Evolutionary conservation across 2,888 invertebrate genomes (phyloP).

Genomic region (Siphonodentalium dalli): DNA sequence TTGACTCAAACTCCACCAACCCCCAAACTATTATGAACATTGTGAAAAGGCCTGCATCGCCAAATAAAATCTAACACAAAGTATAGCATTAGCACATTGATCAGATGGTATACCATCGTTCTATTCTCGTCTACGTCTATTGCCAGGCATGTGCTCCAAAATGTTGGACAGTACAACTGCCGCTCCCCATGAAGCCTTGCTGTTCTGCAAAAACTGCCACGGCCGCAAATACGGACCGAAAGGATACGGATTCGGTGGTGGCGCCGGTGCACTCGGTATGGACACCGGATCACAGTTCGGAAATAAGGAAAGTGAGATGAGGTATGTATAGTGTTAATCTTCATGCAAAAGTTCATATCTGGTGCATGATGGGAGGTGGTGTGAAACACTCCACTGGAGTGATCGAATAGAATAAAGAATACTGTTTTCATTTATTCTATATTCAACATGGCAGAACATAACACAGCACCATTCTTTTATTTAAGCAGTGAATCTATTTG

Average conservation of each 20-base stretch:
- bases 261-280: constrained; percentile 74
- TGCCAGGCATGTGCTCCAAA: constrained; percentile 84
- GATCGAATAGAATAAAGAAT: no score
- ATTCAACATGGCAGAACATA: no score
- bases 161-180: constrained; percentile 95
- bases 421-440: no score
- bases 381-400: not conserved
- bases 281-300: constrained; percentile 74
- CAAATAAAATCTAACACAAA: no score
- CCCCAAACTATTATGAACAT: no score
- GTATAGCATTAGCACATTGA: no score
- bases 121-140: no score
- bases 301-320: constrained; percentile 49
- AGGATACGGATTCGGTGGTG: constrained; percentile 94
- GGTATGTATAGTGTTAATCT: constrained; percentile 28
- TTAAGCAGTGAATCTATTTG: not conserved
- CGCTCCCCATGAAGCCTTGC: constrained; percentile 90
- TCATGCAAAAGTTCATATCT: not conserved
- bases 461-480: no score
- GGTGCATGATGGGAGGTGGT: not conserved
- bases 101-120: not conserved
- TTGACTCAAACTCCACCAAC: no score
- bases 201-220: constrained; percentile 95
- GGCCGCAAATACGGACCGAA: constrained; percentile 98
- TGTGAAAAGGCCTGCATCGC: no score